phyloP scores from a whole-genome alignment of 2,113 vertebrate species.

The Chionis minor region DNA sequence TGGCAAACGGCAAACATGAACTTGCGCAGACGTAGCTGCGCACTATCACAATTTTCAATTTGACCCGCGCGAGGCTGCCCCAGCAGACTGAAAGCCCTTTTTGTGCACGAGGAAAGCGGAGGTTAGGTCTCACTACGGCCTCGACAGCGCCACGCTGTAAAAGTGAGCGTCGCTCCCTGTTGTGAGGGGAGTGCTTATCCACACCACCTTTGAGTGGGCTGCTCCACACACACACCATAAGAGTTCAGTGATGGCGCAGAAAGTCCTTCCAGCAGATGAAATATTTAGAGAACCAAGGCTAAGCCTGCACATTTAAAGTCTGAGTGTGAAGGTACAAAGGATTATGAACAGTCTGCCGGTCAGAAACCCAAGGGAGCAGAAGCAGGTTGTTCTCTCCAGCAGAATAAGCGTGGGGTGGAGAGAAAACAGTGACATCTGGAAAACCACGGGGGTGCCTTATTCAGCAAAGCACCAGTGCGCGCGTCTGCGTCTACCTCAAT shows the following conservation, averaged over 20 bases:
- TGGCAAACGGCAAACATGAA: not conserved
- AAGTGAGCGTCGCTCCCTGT: not conserved
- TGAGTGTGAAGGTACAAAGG: accelerated
- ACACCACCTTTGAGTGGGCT: not conserved
- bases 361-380: not conserved
- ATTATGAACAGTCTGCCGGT: not conserved
- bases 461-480: not conserved
- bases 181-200: not conserved
- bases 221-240: not conserved
- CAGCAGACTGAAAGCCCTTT: not conserved
- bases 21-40: not conserved
- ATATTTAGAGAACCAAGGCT: not conserved
- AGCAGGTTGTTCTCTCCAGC: not conserved
- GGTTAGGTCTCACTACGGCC: not conserved
- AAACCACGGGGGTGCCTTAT: not conserved
- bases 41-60: accelerated
- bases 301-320: not conserved
- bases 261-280: not conserved
- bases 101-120: accelerated
- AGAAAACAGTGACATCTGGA: not conserved
- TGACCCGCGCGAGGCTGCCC: no score
- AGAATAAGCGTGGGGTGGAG: not conserved
- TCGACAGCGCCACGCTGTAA: accelerated
- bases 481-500: not conserved
- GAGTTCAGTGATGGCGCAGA: not conserved